These are phyloP conservation scores for Chroicocephalus ridibundus DNA, from an alignment of 2,113 vertebrate species.

Conservation along the genomic window DNA sequence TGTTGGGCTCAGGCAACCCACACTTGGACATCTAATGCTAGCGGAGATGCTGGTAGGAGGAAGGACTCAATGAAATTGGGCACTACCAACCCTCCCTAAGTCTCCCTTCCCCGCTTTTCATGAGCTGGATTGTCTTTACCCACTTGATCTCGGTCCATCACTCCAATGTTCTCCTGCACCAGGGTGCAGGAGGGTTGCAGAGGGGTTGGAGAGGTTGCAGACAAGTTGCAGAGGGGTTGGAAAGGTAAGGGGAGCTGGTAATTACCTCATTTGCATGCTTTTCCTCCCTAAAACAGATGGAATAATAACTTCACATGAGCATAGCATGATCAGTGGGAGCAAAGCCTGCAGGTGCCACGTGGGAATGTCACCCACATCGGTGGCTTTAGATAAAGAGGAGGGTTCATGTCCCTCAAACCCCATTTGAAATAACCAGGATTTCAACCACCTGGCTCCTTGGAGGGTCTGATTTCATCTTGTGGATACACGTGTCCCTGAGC, in stretches of 20 bases:
- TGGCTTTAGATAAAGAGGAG: not conserved
- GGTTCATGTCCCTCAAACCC: not conserved
- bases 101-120: not conserved
- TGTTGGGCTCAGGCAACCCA: fast-evolving
- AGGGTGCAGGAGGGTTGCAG: not conserved
- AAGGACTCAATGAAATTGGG: not conserved
- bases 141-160: not conserved
- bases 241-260: constrained; percentile 55
- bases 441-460: not conserved
- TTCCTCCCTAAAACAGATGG: constrained; percentile 54
- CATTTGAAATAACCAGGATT: not conserved
- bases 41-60: not conserved
- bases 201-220: constrained; percentile 43
- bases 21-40: not conserved
- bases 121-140: not conserved
- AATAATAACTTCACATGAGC: constrained; percentile 35
- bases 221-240: constrained; percentile 11
- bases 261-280: constrained; percentile 59
- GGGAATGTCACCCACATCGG: not conserved
- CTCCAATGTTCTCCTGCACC: not conserved
- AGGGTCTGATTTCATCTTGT: not conserved
- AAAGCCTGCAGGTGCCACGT: not conserved
- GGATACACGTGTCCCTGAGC: not conserved
- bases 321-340: not conserved
- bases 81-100: not conserved